These are phyloP conservation scores for Amblyteles armatorius DNA, from an alignment of 2,888 invertebrate genomes.

Conservation along the genomic window DNA sequence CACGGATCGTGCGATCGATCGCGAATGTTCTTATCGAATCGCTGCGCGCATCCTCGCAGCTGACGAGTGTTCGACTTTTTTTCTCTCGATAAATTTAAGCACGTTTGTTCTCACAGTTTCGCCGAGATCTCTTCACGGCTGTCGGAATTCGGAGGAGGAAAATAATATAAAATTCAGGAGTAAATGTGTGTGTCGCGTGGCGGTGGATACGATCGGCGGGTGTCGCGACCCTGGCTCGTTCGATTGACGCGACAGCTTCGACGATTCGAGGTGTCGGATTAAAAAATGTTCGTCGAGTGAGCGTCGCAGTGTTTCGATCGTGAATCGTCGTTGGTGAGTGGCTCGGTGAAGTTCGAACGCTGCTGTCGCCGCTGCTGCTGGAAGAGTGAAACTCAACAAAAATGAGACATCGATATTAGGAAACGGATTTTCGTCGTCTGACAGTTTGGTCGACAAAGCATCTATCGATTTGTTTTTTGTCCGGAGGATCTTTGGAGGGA, in stretches of 20 bases:
- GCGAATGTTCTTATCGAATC: background rate
- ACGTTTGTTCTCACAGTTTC: background rate
- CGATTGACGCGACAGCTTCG: conserved; percentile 26
- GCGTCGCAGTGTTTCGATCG: background rate
- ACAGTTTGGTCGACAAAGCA: background rate
- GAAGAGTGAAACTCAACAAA: background rate
- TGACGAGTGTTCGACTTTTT: background rate
- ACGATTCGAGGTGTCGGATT: conserved; percentile 7
- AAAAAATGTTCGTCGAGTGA: conserved; percentile 49
- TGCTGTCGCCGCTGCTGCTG: background rate
- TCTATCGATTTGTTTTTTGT: background rate
- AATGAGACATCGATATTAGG: conserved; percentile 9
- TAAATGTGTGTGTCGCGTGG: conserved; percentile 57
- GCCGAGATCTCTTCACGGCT: background rate
- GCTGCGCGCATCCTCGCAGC: background rate
- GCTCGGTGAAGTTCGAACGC: conserved; percentile 30
- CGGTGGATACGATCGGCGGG: conserved; percentile 42
- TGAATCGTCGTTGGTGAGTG: conserved; percentile 26
- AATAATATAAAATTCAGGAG: conserved; percentile 3
- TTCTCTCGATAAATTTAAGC: background rate
- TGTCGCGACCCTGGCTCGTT: conserved; percentile 24
- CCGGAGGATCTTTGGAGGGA: background rate
- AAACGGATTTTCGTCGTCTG: background rate
- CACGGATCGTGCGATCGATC: background rate
- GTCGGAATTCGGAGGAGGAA: background rate